phyloP scores from a whole-genome alignment of 2,888 invertebrate genomes.

The Metacarcinus magister region DNA sequence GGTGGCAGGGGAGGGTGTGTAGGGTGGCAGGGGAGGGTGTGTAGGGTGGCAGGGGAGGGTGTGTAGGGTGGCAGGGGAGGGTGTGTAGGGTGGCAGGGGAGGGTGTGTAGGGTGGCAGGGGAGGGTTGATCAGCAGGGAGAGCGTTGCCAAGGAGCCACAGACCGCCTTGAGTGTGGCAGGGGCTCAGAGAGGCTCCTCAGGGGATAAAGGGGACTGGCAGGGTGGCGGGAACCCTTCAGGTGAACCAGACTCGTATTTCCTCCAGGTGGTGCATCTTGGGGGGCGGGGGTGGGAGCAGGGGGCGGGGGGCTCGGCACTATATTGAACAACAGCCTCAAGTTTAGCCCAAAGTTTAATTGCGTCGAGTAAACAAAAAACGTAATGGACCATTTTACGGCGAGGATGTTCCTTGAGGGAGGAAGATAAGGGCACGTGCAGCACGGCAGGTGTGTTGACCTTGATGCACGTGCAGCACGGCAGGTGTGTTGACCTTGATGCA shows the following conservation, averaged over 20 bases:
- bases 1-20: not conserved
- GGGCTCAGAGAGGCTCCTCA: not conserved
- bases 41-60: no score
- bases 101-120: not conserved
- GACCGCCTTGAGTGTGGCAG: not conserved
- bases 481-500: not conserved
- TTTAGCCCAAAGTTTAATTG: slow-evolving; percentile 14
- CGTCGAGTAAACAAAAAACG: not conserved
- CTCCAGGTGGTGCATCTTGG: no score
- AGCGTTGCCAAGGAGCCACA: not conserved
- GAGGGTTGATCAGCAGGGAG: not conserved
- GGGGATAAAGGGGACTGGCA: not conserved
- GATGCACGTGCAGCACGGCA: not conserved
- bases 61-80: no score
- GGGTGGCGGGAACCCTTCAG: not conserved
- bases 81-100: not conserved
- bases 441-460: not conserved
- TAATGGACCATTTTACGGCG: slow-evolving; percentile 23
- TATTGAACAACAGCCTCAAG: slow-evolving; percentile 30
- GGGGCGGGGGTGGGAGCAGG: not conserved
- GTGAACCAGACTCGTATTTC: no score
- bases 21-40: not conserved
- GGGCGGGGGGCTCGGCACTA: not conserved
- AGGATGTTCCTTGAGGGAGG: not conserved
- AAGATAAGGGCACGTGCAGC: not conserved